Conservation (phyloP, 2,888 invertebrate genomes). For the Mesodorylaimus sp. region DNA sequence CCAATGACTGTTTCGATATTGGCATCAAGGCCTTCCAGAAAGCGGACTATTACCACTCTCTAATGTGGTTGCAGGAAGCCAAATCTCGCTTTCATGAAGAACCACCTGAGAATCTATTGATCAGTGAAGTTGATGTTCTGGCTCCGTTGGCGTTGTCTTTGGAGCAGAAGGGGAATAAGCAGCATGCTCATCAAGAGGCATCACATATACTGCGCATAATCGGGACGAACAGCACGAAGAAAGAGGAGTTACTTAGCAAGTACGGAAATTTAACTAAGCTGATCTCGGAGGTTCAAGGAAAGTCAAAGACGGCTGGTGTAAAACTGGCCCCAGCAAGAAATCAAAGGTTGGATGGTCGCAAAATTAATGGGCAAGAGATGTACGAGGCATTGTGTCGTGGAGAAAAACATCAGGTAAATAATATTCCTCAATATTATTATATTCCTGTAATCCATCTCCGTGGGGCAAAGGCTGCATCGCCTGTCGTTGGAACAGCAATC, state of each 20-base stretch:
- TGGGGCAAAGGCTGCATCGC: too few relatives aligned
- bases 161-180: conserved; percentile 64
- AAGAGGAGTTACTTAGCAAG: conserved; percentile 38
- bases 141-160: conserved; percentile 89
- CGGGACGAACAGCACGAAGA: conserved; percentile 43
- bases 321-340: conserved; percentile 23
- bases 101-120: conserved; percentile 42
- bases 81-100: conserved; percentile 50
- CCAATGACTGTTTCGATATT: conserved; percentile 81
- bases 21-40: conserved; percentile 75
- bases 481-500: too few relatives aligned
- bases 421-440: too few relatives aligned
- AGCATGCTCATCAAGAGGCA: too few relatives aligned
- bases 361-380: conserved; percentile 33
- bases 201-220: conserved; percentile 47
- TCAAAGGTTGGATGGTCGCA: conserved; percentile 19
- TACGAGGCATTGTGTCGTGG: conserved; percentile 43
- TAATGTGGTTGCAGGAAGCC: conserved; percentile 84
- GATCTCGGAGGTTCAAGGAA: too few relatives aligned
- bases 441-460: too few relatives aligned
- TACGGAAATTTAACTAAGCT: too few relatives aligned
- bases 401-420: conserved; percentile 35
- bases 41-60: conserved; percentile 71
- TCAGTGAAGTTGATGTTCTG: conserved; percentile 59
- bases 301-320: too few relatives aligned